Base-by-base conservation (phyloP, 2,888 invertebrate genomes). In the Zele albiditarsus region DNA sequence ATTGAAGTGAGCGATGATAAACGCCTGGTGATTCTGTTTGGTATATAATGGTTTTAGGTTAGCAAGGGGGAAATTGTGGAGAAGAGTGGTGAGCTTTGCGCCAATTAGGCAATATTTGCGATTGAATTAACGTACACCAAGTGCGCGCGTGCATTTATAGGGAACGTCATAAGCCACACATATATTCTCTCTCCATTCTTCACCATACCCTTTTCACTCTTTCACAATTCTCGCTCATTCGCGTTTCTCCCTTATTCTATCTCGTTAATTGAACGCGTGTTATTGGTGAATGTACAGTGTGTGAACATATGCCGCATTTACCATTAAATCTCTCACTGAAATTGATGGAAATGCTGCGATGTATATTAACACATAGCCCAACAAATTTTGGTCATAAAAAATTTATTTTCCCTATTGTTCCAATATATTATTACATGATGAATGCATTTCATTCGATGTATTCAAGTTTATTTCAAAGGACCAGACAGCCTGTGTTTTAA, bases 31-130 rank as follows among this genome's bases (percentile, higher is more conserved):
- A 53, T 20, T 53, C 8, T 53, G 20, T 53, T 53, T 20, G 23
- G 20, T 20, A 53, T 20, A 53, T 20, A 10, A 23, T 53, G 20
- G 20, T 53, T 53, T 23, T n/a, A 2, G n/a, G n/a, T 46, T 46
- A 16, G 46, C 0, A 46, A n/a, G 42, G 14, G 14, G 46, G n/a
- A n/a, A n/a, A n/a, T 16, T 16, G n/a, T 16, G 16, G 46, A n/a
- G 46, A 3, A 12, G 33, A 33, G 33, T 23, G 20, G 53, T 53
- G 25, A 31, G 49, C 25, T 57, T 57, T 62, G 31, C 68, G 72
- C 68, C 67, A 72, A 68, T 75, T 75, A 72, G 62, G 60, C 72
- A 75, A 69, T 75, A 67, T 72, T 75, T 75, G 68, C 72, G 33
- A 75, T 75, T 68, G 72, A 72, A 75, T 75, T 75, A 72, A 66